Base-by-base conservation (phyloP, 2,113 vertebrate species). In the Apistogramma diplotaenia region DNA sequence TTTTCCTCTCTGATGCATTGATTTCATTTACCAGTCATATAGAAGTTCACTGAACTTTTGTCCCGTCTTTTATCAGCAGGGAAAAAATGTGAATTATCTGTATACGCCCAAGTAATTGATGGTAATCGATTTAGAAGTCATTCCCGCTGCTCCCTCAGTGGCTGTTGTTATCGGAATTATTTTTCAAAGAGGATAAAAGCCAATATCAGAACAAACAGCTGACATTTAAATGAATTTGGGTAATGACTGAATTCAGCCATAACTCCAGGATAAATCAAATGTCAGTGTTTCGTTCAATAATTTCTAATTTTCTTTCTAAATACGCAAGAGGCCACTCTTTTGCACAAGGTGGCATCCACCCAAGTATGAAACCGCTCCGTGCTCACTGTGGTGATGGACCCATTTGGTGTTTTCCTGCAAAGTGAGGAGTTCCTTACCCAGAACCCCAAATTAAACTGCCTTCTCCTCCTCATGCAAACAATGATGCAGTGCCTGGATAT, bases 371-470 rank as follows among this genome's bases (percentile, higher is more conserved):
- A 71, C 65, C 51, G 29, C 25, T 43, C 29, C 10, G 2, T 70
- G 43, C 43, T 27, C 65, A 70, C 65, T 70, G 65, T 51, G 65
- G 65, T 70, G 65, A 18, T 3, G 16, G 43, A 86, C 37, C 27
- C 27, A 74, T 71, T 35, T 15, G 8, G 33, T 46, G 27, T 74
- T 87, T 88, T 78, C 83, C 82, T 72, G 29, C 56, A 65, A 82
- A 70, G 65, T 4, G 3, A 43, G 67, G 71, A 73, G 51, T 74
- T 81, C 35, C 54, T 87, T 18, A 25, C 54, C 23, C 73, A 53
- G 73, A 78, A 62, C 37, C 70, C 37, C 25, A 78, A 82, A 84
- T 82, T 19, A 71, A 76, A 84, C 35, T n/a, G 54, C 58, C 25
- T 55, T 78, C 62, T 79, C 60, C 37, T 71, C 43, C 33, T 54